phyloP scores from a whole-genome alignment of 2,888 invertebrate genomes.

The Iselma pallidipennis region DNA sequence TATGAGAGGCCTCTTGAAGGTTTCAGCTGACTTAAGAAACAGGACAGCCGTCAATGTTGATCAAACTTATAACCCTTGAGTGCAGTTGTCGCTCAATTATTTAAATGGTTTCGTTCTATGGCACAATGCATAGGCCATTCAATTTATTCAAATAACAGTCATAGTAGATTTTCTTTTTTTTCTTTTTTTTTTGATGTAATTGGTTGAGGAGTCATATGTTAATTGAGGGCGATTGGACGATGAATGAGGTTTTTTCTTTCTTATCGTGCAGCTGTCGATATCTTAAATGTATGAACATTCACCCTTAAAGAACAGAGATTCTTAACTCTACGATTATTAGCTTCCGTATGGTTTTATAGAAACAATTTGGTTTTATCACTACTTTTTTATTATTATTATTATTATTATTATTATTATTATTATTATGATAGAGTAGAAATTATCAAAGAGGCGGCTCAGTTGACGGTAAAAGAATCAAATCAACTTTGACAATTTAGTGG shows the following conservation, averaged over 20 bases:
- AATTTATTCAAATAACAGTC: conserved; percentile 44
- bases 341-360: conserved; percentile 18
- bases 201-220: conserved; percentile 42
- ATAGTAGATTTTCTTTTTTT: conserved; percentile 24
- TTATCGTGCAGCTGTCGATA: conserved; percentile 30
- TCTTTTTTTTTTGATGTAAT: conserved; percentile 29
- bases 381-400: conserved; percentile 1
- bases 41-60: conserved; percentile 6
- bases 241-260: conserved; percentile 23
- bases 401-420: too few relatives aligned
- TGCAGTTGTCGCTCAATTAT: conserved; percentile 18
- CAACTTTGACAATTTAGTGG: too few relatives aligned
- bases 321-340: conserved; percentile 24
- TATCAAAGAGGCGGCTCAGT: too few relatives aligned
- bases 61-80: conserved; percentile 15
- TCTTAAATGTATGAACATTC: conserved; percentile 4
- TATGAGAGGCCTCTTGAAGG: neutral
- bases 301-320: conserved; percentile 26
- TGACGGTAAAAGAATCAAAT: too few relatives aligned
- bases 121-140: conserved; percentile 37
- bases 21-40: conserved; percentile 7
- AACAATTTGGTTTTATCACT: conserved; percentile 12
- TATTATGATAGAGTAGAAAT: too few relatives aligned
- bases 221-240: conserved; percentile 40
- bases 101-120: conserved; percentile 12